Percentiles rank a stretch among this genome's conserved stretches.
phyloP scores from a whole-genome alignment of 2,113 vertebrate genomes.

The Rhabdomys dilectus region DNA sequence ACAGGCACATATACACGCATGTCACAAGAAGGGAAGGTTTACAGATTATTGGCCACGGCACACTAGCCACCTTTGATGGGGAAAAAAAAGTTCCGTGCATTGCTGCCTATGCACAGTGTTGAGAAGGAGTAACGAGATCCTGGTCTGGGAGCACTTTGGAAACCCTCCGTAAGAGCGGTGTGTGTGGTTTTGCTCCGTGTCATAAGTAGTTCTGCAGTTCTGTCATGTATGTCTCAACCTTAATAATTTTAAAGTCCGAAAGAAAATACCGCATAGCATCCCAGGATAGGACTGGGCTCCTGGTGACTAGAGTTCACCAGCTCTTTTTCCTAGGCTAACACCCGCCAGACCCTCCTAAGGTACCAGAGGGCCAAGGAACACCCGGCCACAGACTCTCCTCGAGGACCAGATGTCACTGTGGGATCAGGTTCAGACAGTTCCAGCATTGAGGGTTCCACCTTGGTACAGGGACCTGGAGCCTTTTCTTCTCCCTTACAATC shows the following conservation, averaged over 20 bases:
- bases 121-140: neutral
- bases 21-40: neutral
- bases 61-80: neutral
- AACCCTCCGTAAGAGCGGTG: neutral
- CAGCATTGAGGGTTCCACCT: neutral
- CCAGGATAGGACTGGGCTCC: neutral
- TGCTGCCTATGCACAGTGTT: neutral
- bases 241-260: neutral
- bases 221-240: neutral
- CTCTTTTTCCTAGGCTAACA: neutral
- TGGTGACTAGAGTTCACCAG: neutral
- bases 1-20: neutral
- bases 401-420: neutral
- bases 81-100: neutral
- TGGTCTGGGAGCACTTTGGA: neutral
- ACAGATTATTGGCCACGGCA: neutral
- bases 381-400: neutral
- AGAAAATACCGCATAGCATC: neutral
- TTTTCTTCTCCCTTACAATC: neutral
- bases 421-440: neutral
- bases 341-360: neutral
- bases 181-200: neutral
- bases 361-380: neutral
- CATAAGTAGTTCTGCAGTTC: neutral
- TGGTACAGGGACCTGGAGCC: neutral